phyloP scores from a whole-genome alignment of 2,113 vertebrate genomes.

The Menura novaehollandiae region DNA sequence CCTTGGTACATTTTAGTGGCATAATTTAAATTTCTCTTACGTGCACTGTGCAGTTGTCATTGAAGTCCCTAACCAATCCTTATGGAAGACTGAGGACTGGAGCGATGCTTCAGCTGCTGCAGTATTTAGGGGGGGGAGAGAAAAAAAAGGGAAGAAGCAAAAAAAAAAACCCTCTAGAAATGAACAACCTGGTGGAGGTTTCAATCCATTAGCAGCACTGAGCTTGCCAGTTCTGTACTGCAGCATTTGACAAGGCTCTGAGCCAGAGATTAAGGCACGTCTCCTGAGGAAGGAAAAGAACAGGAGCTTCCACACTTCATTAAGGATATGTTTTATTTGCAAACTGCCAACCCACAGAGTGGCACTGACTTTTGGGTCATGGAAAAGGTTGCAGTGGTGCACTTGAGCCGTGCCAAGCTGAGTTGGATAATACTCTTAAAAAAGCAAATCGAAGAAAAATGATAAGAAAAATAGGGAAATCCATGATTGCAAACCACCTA shows the following conservation, averaged over 20 bases:
- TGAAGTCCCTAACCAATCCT: not conserved
- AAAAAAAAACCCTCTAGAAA: not conserved
- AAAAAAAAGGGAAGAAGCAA: not conserved
- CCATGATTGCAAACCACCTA: not conserved
- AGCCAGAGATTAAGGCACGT: constrained; percentile 50
- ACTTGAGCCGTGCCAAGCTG: constrained; percentile 30
- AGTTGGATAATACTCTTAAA: not conserved
- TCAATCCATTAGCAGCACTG: constrained; percentile 53
- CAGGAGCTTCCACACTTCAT: constrained; percentile 21
- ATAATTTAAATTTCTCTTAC: constrained; percentile 42
- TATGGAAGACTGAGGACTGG: not conserved
- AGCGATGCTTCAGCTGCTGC: not conserved
- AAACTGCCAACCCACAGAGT: constrained; percentile 35
- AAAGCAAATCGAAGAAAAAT: constrained; percentile 26
- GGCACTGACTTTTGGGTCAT: constrained; percentile 50
- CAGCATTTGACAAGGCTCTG: constrained; percentile 43
- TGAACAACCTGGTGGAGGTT: constrained; percentile 63
- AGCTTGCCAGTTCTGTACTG: constrained; percentile 58
- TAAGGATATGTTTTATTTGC: constrained; percentile 53
- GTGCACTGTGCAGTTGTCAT: not conserved
- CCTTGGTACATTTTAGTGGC: not conserved
- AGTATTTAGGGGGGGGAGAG: not conserved
- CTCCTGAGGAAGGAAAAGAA: constrained; percentile 45
- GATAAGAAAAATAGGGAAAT: constrained; percentile 1
- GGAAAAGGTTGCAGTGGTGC: constrained; percentile 18